Evolutionary conservation across 2,797 vertebrate species (phyloP).

Genomic region (Neoniphon sammara): DNA sequence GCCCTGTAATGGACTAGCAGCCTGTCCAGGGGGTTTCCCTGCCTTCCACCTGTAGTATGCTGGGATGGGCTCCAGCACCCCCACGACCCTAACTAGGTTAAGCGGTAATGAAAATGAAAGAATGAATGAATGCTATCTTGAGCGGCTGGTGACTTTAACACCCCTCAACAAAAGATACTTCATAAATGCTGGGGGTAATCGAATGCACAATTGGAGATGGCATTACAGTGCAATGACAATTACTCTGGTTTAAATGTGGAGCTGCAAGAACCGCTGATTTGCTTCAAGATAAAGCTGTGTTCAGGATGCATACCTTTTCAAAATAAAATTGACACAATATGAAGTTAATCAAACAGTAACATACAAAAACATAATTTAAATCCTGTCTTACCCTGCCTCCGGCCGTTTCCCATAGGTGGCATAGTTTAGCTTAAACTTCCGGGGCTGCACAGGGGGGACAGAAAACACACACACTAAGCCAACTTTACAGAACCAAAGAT

Average conservation of each 20-base stretch:
- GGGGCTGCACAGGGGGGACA: constrained; percentile 77
- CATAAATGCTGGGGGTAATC: too few species aligned
- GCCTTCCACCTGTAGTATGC: too few species aligned
- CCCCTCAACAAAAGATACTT: too few species aligned
- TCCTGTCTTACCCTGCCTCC: constrained; percentile 82
- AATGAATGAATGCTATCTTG: too few species aligned
- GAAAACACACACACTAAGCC: constrained; percentile 59
- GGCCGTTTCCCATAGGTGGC: constrained; percentile 86
- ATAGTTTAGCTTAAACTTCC: constrained; percentile 89
- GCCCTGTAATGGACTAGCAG: too few species aligned
- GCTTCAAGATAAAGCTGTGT: too few species aligned
- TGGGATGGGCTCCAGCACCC: too few species aligned
- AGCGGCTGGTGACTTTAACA: too few species aligned
- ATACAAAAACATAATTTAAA: constrained; percentile 4
- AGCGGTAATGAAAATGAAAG: too few species aligned
- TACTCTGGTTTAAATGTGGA: neutral
- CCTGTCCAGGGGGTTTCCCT: too few species aligned
- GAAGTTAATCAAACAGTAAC: neutral
- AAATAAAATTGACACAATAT: neutral
- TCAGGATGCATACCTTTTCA: neutral
- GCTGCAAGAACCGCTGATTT: neutral
- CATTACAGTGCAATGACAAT: neutral
- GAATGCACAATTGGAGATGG: too few species aligned
- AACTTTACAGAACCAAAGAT: constrained; percentile 37
- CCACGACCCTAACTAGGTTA: too few species aligned